Percentiles rank a stretch among this genome's conserved stretches.
Conservation (phyloP, 2,113 vertebrate species). For the Patagioenas fasciata region DNA sequence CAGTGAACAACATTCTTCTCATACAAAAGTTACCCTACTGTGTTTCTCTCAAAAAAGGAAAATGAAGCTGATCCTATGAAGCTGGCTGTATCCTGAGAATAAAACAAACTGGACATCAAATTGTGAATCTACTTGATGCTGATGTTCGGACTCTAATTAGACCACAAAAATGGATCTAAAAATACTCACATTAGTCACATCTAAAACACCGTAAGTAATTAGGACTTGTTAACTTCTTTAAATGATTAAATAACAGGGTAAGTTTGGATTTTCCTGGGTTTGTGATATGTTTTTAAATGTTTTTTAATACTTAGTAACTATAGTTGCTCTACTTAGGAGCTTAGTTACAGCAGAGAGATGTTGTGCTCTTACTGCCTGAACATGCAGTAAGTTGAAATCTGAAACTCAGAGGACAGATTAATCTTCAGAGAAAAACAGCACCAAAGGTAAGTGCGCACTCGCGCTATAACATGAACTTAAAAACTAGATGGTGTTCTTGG, state of each 20-base stretch:
- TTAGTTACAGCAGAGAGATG: background rate
- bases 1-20: background rate
- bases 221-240: background rate
- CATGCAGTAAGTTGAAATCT: background rate
- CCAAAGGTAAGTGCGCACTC: background rate
- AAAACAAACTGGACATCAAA: background rate
- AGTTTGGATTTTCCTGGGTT: background rate
- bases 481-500: background rate
- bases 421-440: background rate
- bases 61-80: background rate
- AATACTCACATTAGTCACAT: background rate
- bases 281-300: background rate
- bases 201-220: background rate
- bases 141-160: background rate
- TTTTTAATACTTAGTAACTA: background rate
- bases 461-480: fast-evolving
- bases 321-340: background rate
- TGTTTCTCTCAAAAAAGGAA: background rate
- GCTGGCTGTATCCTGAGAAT: background rate
- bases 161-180: background rate
- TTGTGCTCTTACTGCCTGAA: background rate
- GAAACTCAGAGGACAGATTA: background rate
- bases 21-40: background rate
- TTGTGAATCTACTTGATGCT: background rate
- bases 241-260: background rate